phyloP scores from a whole-genome alignment of 2,797 vertebrate species.

The Smutsia temminckii region DNA sequence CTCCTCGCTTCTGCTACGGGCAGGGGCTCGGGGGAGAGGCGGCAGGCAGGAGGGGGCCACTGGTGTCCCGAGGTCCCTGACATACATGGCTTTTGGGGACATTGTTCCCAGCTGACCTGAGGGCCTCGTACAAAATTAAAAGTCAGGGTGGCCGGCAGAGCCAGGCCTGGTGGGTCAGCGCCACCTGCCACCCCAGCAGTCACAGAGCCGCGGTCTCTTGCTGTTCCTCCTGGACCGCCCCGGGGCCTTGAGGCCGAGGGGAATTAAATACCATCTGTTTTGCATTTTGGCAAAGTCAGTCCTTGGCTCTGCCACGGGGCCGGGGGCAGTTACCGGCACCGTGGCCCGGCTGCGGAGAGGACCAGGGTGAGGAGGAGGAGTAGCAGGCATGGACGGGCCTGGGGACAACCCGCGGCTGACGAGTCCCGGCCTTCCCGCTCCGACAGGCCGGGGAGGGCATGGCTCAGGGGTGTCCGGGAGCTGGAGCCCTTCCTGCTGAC shows the following conservation, averaged over 20 bases:
- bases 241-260: conserved; percentile 64
- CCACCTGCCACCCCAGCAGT: neutral
- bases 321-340: conserved; percentile 84
- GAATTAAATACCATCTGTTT: conserved; percentile 82
- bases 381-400: conserved; percentile 71
- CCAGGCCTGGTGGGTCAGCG: conserved; percentile 53
- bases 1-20: neutral
- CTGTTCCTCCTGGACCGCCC: conserved; percentile 27
- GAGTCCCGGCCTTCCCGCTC: conserved; percentile 76
- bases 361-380: conserved; percentile 78
- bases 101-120: conserved; percentile 46
- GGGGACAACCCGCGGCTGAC: conserved; percentile 73
- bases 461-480: conserved; percentile 82
- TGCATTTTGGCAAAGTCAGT: conserved; percentile 85
- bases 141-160: conserved; percentile 77
- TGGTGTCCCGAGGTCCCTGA: conserved; percentile 76
- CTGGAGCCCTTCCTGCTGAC: conserved; percentile 82
- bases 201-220: neutral
- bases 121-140: conserved; percentile 64
- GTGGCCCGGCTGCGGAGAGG: conserved; percentile 70
- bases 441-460: conserved; percentile 84
- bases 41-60: neutral
- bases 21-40: neutral
- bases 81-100: conserved; percentile 75
- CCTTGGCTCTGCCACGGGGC: conserved; percentile 78